Evolutionary conservation across 1,140 invertebrate species (phyloP), one percentile per base, ranked within the genome.

Genomic region (Bursaphelenchus mucronatus): DNA sequence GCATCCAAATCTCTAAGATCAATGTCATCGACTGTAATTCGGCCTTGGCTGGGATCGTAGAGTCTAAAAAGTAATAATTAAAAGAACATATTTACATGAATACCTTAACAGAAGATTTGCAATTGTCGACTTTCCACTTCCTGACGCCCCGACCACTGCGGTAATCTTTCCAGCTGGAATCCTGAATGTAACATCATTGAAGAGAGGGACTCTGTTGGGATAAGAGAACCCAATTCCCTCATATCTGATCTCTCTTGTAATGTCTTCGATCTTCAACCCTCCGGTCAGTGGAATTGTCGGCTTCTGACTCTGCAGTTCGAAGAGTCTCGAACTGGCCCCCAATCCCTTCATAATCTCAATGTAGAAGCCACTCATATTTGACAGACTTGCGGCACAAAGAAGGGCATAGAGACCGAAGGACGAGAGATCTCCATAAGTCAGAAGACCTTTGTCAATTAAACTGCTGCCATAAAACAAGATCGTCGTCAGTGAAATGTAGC

Each of bases 381-480:
- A 64, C 30, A 64, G 64, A 64, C 61, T 57, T 15, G 66, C 66
- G 44, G 74, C 78, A 55, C 70, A 75, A 5, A 82, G 54, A 11
- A 79, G 62, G 0, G 78, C 71, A 61, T 80, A 80, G 0, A 80
- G 56, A 53, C 70, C 73, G 64, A 80, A 80, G 4, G 78, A 79
- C 9, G 78, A 80, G 1, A 80, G 66, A 49, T 80, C 78, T 10
- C 94, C 94, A 45, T 97, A 89, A 7, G 90, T 90, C 50, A 98
- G 86, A 40, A 87, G 82, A 47, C 89, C 86, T 13, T 88, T 86
- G 0, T 89, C 87, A 43, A 97, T 90, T 87, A 96, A 88, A 11
- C 87, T 85, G 9, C 92, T 91, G 15, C 94, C 94, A 78, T 91
- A 92, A 82, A 95, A 97, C 2, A 97, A 85, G 11, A 97, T 92